phyloP scores from a whole-genome alignment of 1,140 invertebrate species.

The Apolygus lucorum region DNA sequence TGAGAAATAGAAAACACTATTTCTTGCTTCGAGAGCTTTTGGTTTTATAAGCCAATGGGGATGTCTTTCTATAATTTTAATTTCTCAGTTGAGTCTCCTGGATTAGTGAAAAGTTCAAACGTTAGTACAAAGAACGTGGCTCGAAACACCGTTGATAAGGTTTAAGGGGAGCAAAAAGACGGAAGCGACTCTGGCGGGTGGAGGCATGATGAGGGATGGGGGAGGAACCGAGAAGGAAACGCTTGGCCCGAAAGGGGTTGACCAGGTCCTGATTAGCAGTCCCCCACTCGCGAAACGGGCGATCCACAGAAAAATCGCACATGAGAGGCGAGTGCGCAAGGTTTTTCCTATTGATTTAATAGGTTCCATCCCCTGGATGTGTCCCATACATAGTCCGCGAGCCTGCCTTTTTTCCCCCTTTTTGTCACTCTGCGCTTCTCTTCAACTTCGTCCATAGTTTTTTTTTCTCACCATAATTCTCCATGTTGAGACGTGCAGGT shows the following conservation, averaged over 20 bases:
- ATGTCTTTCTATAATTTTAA: too few species aligned
- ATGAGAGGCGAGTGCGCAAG: neutral
- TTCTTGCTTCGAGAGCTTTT: too few species aligned
- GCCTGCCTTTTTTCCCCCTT: neutral
- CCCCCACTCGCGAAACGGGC: too few species aligned
- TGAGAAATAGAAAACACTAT: too few species aligned
- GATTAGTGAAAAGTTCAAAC: too few species aligned
- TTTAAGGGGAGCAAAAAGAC: too few species aligned
- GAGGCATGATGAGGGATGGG: too few species aligned
- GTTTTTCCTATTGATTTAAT: conserved; percentile 2
- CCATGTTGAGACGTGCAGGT: neutral
- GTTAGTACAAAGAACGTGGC: too few species aligned
- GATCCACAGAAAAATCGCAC: neutral
- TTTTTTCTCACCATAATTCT: conserved; percentile 2
- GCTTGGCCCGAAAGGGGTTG: neutral
- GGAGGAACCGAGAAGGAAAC: neutral
- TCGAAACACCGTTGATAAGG: too few species aligned
- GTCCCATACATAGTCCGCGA: neutral
- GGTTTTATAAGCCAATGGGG: too few species aligned
- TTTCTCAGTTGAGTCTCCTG: too few species aligned
- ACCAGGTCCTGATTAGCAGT: neutral
- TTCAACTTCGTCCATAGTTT: conserved; percentile 5
- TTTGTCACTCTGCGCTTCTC: neutral
- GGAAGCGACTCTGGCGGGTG: too few species aligned
- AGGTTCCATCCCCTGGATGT: neutral